phyloP scores from a whole-genome alignment of 2,888 invertebrate species.

The Mimas tiliae region DNA sequence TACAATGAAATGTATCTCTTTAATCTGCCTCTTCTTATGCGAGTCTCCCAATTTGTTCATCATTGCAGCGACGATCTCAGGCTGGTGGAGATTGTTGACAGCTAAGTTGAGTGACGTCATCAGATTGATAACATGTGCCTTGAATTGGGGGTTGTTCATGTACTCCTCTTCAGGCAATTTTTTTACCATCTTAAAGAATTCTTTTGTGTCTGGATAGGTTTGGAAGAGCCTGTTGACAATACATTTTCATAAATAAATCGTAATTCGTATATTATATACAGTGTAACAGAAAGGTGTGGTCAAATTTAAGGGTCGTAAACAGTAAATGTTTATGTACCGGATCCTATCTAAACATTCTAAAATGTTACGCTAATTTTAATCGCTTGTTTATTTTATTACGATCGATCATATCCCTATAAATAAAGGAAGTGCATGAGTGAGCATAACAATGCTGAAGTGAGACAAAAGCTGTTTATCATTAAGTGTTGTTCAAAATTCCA shows the following conservation, averaged over 20 bases:
- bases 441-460: too few relatives aligned
- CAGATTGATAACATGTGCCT: slow-evolving; percentile 77
- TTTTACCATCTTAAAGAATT: slow-evolving; percentile 73
- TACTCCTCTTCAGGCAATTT: slow-evolving; percentile 67
- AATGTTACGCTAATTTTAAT: too few relatives aligned
- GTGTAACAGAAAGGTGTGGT: too few relatives aligned
- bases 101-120: slow-evolving; percentile 73
- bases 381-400: too few relatives aligned
- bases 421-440: too few relatives aligned
- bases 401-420: too few relatives aligned
- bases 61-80: slow-evolving; percentile 73
- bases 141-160: slow-evolving; percentile 70
- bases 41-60: slow-evolving; percentile 77
- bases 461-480: too few relatives aligned
- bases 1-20: slow-evolving; percentile 68
- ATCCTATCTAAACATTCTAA: too few relatives aligned
- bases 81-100: slow-evolving; percentile 69
- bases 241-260: slow-evolving; percentile 3
- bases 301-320: too few relatives aligned
- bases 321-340: too few relatives aligned
- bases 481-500: too few relatives aligned
- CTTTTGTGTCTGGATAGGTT: slow-evolving; percentile 68
- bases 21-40: slow-evolving; percentile 65
- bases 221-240: slow-evolving; percentile 62
- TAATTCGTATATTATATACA: too few relatives aligned